Percentiles rank a stretch among this genome's conserved stretches.
Evolutionary conservation across 1,140 invertebrate genomes (phyloP).

Genomic region (Hydropsyche tenuis): DNA sequence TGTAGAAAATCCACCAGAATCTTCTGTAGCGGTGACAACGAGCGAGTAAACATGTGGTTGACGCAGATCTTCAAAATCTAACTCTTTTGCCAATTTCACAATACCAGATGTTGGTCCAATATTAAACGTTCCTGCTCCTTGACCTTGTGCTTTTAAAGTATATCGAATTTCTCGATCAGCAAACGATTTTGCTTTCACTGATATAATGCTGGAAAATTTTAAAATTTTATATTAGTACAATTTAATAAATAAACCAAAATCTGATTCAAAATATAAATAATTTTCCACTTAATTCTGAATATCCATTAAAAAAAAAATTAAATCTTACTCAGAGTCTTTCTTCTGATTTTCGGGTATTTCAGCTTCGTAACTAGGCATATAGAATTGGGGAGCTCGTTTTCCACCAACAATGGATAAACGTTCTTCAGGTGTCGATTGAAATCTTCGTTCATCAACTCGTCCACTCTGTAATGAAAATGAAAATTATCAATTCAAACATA

Average conservation of each 20-base stretch:
- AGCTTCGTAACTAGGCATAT: slow-evolving; percentile 90
- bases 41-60: slow-evolving; percentile 93
- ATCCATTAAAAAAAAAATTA: slow-evolving; percentile 3
- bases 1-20: slow-evolving; percentile 94
- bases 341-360: slow-evolving; percentile 96
- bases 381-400: slow-evolving; percentile 92
- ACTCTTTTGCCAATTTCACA: slow-evolving; percentile 91
- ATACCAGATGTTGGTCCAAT: slow-evolving; percentile 93
- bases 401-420: slow-evolving; percentile 91
- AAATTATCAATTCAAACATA: slow-evolving; percentile 9
- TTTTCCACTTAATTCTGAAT: too few relatives aligned
- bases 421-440: slow-evolving; percentile 90
- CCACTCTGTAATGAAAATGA: slow-evolving; percentile 71
- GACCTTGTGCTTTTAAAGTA: slow-evolving; percentile 90
- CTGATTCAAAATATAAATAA: too few relatives aligned
- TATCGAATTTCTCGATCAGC: slow-evolving; percentile 94
- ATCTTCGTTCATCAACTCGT: slow-evolving; percentile 84
- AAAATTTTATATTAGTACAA: too few relatives aligned
- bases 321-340: slow-evolving; percentile 92
- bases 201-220: slow-evolving; percentile 82
- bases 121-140: slow-evolving; percentile 93
- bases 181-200: slow-evolving; percentile 95
- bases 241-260: too few relatives aligned
- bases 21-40: slow-evolving; percentile 92
- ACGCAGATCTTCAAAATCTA: slow-evolving; percentile 92